These are phyloP conservation scores for Heterocephalus glaber DNA, from an alignment of 2,113 vertebrate species.

Conservation along the genomic window DNA sequence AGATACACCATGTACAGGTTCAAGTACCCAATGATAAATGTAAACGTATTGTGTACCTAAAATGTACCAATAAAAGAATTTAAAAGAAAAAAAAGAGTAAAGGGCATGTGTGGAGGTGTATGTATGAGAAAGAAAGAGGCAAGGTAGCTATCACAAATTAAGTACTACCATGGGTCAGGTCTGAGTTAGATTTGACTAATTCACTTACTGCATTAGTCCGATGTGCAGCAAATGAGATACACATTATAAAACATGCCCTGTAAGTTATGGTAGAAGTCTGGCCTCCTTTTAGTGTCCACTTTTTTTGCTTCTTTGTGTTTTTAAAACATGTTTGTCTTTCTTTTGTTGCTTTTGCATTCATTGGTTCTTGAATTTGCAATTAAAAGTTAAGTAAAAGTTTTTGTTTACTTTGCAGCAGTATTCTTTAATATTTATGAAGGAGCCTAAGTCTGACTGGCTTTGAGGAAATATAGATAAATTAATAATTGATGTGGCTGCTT, in stretches of 20 bases:
- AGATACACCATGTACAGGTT: no score
- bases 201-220: not conserved
- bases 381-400: constrained; percentile 89
- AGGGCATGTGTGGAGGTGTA: not conserved
- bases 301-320: not conserved
- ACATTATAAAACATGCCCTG: constrained; percentile 22
- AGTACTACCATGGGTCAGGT: not conserved
- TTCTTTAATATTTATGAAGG: constrained; percentile 89
- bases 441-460: constrained; percentile 86
- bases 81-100: no score
- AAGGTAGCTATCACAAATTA: not conserved
- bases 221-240: constrained; percentile 2
- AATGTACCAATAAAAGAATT: no score
- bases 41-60: no score
- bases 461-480: constrained; percentile 88
- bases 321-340: not conserved
- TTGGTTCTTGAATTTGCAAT: constrained; percentile 82
- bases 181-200: constrained; percentile 12
- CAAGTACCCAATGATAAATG: no score
- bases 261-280: not conserved
- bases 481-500: constrained; percentile 89
- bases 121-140: not conserved
- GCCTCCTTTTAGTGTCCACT: not conserved
- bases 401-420: constrained; percentile 87
- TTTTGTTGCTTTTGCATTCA: constrained; percentile 64